These are phyloP conservation scores for Lasiommata megera DNA, from an alignment of 2,888 invertebrate genomes.

Conservation along the genomic window DNA sequence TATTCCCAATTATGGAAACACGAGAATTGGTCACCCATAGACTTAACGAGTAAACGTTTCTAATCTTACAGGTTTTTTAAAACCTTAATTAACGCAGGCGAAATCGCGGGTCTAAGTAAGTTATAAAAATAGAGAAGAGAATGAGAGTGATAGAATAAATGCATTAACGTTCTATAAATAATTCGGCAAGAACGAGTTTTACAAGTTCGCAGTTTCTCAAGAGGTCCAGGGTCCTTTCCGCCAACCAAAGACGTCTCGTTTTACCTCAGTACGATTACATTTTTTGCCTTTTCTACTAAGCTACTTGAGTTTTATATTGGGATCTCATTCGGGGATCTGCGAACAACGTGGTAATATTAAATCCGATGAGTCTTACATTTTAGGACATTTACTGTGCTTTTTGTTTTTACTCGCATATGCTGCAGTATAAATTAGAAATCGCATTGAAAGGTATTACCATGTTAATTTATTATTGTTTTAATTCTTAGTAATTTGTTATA, in stretches of 20 bases:
- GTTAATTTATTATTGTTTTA: too few species aligned
- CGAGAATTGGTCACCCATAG: too few species aligned
- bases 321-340: not conserved
- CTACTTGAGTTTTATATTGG: not conserved
- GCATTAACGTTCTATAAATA: not conserved
- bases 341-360: not conserved
- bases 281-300: slow-evolving; percentile 1
- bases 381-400: too few species aligned
- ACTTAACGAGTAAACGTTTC: too few species aligned
- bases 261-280: slow-evolving; percentile 6
- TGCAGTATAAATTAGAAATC: too few species aligned
- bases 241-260: not conserved
- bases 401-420: too few species aligned
- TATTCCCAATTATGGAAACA: too few species aligned
- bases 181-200: not conserved
- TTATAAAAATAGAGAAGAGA: not conserved
- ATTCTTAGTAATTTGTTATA: too few species aligned
- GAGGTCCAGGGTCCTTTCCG: not conserved
- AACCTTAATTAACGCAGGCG: too few species aligned
- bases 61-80: too few species aligned
- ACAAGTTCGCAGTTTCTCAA: slow-evolving; percentile 5
- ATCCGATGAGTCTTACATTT: not conserved
- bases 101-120: too few species aligned
- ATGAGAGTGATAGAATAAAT: not conserved
- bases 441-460: too few species aligned